Conservation (phyloP, 2,113 vertebrate species). For the Nicator chloris region DNA sequence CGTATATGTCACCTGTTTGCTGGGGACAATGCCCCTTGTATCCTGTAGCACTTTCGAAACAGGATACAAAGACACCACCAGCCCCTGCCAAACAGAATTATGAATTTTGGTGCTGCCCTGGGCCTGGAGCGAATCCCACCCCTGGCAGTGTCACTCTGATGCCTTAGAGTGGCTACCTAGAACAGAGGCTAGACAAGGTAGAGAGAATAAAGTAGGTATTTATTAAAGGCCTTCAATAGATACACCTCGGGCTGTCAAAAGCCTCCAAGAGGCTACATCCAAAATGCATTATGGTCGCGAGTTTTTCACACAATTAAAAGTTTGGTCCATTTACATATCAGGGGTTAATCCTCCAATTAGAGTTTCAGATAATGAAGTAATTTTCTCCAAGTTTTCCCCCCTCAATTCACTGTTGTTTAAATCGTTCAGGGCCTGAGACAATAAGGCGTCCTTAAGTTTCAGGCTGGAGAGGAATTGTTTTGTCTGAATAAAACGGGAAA, state of each 20-base stretch:
- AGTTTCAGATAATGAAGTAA: background rate
- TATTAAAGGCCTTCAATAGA: background rate
- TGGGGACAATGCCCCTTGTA: background rate
- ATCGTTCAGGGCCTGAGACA: background rate
- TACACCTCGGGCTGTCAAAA: background rate
- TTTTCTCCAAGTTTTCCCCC: background rate
- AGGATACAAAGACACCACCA: background rate
- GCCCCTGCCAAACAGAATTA: accelerated
- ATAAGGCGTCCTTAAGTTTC: background rate
- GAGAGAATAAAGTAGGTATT: background rate
- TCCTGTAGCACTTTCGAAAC: background rate
- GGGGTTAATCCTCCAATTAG: background rate
- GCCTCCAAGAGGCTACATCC: too few relatives aligned
- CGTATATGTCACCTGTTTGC: background rate
- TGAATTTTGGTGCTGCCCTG: background rate
- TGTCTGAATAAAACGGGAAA: background rate
- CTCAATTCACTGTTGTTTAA: background rate
- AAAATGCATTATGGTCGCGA: accelerated
- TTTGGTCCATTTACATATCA: background rate
- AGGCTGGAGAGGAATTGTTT: background rate
- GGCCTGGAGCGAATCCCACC: background rate
- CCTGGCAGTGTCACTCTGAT: background rate
- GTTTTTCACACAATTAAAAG: background rate
- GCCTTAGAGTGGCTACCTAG: background rate
- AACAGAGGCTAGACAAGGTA: background rate